Conservation (phyloP, 2,888 invertebrate species). For the Xestobium rufovillosum region DNA sequence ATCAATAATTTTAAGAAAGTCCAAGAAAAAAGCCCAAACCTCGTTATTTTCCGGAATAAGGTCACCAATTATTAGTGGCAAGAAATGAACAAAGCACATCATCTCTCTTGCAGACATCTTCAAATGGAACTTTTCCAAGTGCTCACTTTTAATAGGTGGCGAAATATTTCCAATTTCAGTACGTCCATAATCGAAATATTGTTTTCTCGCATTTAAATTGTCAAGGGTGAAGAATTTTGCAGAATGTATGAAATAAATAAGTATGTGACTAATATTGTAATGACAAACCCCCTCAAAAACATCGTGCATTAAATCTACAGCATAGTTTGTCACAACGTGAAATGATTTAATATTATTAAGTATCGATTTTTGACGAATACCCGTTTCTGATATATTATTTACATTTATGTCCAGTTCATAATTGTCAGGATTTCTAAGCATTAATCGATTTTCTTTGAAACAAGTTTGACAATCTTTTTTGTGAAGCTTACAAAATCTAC, state of each 20-base stretch:
- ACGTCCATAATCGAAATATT: constrained; percentile 9
- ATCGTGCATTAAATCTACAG: constrained; percentile 5
- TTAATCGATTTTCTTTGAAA: too few species aligned
- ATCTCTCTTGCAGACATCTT: constrained; percentile 13
- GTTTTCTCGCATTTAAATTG: constrained; percentile 6
- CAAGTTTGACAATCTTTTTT: too few species aligned
- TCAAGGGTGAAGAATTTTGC: constrained; percentile 2
- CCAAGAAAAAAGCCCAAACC: constrained; percentile 7
- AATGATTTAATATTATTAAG: neutral
- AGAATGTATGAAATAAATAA: constrained; percentile 2
- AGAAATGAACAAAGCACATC: constrained; percentile 8
- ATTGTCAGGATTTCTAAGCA: constrained; percentile 5
- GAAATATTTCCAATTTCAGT: constrained; percentile 11
- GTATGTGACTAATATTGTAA: constrained; percentile 3
- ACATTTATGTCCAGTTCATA: neutral
- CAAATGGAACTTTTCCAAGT: constrained; percentile 2
- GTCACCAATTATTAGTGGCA: constrained; percentile 5
- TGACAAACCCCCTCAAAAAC: too few species aligned
- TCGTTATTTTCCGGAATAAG: constrained; percentile 8
- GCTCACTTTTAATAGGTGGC: constrained; percentile 3
- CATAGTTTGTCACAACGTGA: constrained; percentile 5
- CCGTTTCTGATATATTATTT: constrained; percentile 3
- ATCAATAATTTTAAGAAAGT: constrained; percentile 5
- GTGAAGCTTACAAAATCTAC: too few species aligned
- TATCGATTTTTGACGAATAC: constrained; percentile 2